Evolutionary conservation across 2,888 invertebrate species (phyloP).

Genomic region (Watsonalla binaria): DNA sequence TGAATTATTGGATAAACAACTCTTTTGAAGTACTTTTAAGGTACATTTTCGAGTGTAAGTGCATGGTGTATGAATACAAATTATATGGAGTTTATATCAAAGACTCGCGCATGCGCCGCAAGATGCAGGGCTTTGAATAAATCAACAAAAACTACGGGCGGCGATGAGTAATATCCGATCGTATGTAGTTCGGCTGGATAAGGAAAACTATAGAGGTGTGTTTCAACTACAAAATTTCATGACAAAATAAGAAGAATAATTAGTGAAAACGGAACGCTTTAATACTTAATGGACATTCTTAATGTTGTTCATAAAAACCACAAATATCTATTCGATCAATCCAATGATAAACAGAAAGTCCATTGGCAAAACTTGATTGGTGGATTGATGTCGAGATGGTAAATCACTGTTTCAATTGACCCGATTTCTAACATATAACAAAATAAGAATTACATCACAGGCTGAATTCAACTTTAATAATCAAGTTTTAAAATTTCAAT

Average conservation of each 20-base stretch:
- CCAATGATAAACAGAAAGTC: no score
- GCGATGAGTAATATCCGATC: slow-evolving; percentile 65
- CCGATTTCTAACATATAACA: no score
- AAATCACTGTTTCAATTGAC: no score
- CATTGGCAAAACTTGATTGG: no score
- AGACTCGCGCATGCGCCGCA: slow-evolving; percentile 58
- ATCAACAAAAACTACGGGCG: slow-evolving; percentile 76
- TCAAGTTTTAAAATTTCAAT: no score
- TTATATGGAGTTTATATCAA: slow-evolving; percentile 70
- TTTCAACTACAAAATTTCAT: not conserved
- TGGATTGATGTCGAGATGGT: no score
- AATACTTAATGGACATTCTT: no score
- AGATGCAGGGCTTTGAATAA: slow-evolving; percentile 71
- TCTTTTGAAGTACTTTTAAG: slow-evolving; percentile 31
- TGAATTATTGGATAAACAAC: not conserved
- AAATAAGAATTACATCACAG: no score
- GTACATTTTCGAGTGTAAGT: slow-evolving; percentile 21
- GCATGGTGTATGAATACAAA: slow-evolving; percentile 53
- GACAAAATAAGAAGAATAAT: not conserved
- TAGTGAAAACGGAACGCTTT: not conserved
- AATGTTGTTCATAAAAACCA: no score
- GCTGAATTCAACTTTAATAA: no score
- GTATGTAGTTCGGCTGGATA: slow-evolving; percentile 50
- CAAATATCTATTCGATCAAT: no score
- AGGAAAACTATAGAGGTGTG: slow-evolving; percentile 28